Conservation (phyloP, 2,113 vertebrate genomes). For the Oreotragus oreotragus region DNA sequence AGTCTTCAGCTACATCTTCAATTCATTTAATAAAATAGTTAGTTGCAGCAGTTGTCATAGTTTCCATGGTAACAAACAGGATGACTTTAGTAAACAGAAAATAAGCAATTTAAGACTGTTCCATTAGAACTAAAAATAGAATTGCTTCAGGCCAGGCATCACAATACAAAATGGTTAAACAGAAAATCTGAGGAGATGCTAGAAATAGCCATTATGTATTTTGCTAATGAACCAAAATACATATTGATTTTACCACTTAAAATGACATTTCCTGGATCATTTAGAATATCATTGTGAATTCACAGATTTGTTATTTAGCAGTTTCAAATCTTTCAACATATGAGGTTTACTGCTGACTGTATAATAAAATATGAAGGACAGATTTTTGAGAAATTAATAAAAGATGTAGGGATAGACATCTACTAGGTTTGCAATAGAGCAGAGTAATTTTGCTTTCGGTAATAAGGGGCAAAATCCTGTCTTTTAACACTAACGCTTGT, state of each 20-base stretch:
- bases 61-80: slow-evolving; percentile 84
- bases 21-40: slow-evolving; percentile 83
- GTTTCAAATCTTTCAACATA: slow-evolving; percentile 29
- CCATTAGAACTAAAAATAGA: slow-evolving; percentile 85
- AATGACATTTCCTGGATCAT: slow-evolving; percentile 53
- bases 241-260: slow-evolving; percentile 61
- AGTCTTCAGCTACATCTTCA: slow-evolving; percentile 75
- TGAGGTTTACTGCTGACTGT: background rate
- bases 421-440: background rate
- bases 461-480: background rate
- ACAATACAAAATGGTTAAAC: slow-evolving; percentile 77
- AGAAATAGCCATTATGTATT: slow-evolving; percentile 69
- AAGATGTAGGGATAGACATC: background rate
- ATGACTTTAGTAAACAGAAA: slow-evolving; percentile 87
- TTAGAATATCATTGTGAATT: slow-evolving; percentile 39
- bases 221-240: slow-evolving; percentile 75
- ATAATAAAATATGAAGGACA: background rate
- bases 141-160: slow-evolving; percentile 77
- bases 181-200: slow-evolving; percentile 68
- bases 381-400: slow-evolving; percentile 23
- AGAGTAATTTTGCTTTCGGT: background rate
- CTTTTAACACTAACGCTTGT: slow-evolving; percentile 20
- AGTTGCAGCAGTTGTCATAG: slow-evolving; percentile 78
- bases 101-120: slow-evolving; percentile 85
- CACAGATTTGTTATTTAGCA: slow-evolving; percentile 23